Conservation (phyloP, 2,888 invertebrate species). For the Cosmia pyralina region DNA sequence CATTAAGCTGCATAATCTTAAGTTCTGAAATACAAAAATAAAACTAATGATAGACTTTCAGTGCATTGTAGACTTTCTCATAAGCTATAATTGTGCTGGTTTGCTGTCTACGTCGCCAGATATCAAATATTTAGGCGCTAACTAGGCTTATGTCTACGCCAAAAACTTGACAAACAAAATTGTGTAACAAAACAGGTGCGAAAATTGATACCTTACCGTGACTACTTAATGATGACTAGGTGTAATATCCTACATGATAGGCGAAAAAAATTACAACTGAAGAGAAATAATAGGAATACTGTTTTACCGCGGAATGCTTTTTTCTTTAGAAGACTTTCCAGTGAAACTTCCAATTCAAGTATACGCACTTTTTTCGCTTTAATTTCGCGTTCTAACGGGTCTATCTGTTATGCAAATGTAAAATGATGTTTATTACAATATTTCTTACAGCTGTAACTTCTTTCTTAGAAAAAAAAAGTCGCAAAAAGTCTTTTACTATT, state of each 20-base stretch:
- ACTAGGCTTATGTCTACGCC: constrained; percentile 19
- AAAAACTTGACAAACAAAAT: constrained; percentile 16
- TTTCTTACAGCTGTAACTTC: constrained; percentile 85
- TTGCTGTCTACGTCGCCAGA: constrained; percentile 1
- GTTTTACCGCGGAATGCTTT: constrained; percentile 91
- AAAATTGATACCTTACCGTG: constrained; percentile 61
- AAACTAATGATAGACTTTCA: neutral
- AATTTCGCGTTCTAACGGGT: constrained; percentile 96
- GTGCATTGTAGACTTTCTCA: neutral
- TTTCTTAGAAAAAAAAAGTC: constrained; percentile 67
- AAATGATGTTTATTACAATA: constrained; percentile 28
- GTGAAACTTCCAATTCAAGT: constrained; percentile 95
- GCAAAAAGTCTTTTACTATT: constrained; percentile 18
- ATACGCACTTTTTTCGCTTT: constrained; percentile 95
- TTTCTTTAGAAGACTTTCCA: constrained; percentile 94
- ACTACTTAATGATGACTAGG: constrained; percentile 48
- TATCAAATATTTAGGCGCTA: neutral
- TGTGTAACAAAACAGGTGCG: constrained; percentile 48
- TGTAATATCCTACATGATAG: constrained; percentile 36
- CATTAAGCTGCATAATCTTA: constrained; percentile 93
- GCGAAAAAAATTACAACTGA: constrained; percentile 89
- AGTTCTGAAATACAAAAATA: constrained; percentile 88
- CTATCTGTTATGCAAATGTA: constrained; percentile 90
- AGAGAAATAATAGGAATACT: constrained; percentile 43
- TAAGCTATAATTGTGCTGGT: constrained; percentile 8